Base-by-base conservation (phyloP, 2,888 invertebrate species). In the Lithophane ornitopus region DNA sequence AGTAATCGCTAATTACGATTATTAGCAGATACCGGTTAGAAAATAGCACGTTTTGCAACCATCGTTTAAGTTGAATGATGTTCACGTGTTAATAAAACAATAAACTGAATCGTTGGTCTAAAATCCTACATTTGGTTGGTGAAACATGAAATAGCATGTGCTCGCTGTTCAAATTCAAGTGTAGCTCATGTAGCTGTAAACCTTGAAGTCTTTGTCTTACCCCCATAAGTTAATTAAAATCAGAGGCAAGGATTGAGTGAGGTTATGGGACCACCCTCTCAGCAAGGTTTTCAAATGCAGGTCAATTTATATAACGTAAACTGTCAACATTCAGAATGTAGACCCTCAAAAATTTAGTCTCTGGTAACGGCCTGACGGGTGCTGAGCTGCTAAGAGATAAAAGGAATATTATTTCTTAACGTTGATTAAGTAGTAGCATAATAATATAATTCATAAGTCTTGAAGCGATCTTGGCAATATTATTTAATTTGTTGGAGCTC, bases 101-200 rank as follows among this genome's bases (percentile, higher is more conserved):
- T 52, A 41, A 61, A 69, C 26, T 46, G n/a, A 49, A 61, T 56
- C 9, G 34, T 49, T 68, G 78, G 2, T 61, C 70, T 61, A 56
- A 61, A 56, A 59, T 67, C 39, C 59, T 78, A 78, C 52, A 78
- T 78, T 54, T 2, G 3, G 52, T n/a, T 78, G 61, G 52, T 65
- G 65, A 52, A 77, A 34, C 71, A 71, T 63, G 14, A 59, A 65
- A 22, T 59, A 70, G 56, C 46, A 28, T 46, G 61, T 22, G 2
- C 46, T 52, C 11, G 16, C n/a, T 56, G 34, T 52, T 74, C 22
- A 11, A 28, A 26, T 41, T 28, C 4, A 26, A 54, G 16, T 73
- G 9, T 46, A 39, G 7, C 34, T 34, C 34, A 34, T 72, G 9
- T 28, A 26, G 19, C 7, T 58, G 19, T 14, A 19, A 49, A 49